phyloP scores from a whole-genome alignment of 2,797 vertebrate species.

The Rhinoraja longicauda region DNA sequence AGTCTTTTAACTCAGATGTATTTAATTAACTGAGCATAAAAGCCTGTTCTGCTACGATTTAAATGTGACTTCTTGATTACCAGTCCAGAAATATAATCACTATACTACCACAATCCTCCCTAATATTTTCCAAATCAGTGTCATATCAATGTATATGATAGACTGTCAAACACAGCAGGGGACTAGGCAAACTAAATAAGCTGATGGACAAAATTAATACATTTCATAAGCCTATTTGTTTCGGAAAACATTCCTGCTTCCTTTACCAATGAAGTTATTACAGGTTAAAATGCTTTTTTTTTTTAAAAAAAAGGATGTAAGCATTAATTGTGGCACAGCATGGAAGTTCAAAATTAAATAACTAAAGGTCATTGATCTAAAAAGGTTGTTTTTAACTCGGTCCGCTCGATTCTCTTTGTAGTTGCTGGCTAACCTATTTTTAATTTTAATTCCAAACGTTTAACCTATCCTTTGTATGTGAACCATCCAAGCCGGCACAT shows the following conservation, averaged over 20 bases:
- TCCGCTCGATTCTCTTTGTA: not conserved
- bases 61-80: too few relatives aligned
- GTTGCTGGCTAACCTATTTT: not conserved
- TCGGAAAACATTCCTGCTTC: not conserved
- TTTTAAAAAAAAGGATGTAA: not conserved
- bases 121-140: not conserved
- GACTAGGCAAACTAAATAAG: not conserved
- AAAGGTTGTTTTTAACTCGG: not conserved
- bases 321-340: not conserved
- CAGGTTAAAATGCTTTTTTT: not conserved
- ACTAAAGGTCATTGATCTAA: not conserved
- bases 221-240: not conserved
- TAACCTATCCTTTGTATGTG: not conserved
- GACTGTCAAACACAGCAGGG: too few relatives aligned
- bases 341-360: too few relatives aligned
- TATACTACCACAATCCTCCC: too few relatives aligned
- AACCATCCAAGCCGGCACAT: not conserved
- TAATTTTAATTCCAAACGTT: not conserved
- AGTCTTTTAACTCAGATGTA: too few relatives aligned
- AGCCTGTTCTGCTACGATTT: too few relatives aligned
- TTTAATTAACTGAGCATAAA: too few relatives aligned
- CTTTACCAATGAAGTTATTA: not conserved
- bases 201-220: not conserved
- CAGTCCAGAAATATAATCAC: too few relatives aligned
- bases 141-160: not conserved